Evolutionary conservation across 2,888 invertebrate genomes (phyloP).

Genomic region (Lithophane ornitopus): DNA sequence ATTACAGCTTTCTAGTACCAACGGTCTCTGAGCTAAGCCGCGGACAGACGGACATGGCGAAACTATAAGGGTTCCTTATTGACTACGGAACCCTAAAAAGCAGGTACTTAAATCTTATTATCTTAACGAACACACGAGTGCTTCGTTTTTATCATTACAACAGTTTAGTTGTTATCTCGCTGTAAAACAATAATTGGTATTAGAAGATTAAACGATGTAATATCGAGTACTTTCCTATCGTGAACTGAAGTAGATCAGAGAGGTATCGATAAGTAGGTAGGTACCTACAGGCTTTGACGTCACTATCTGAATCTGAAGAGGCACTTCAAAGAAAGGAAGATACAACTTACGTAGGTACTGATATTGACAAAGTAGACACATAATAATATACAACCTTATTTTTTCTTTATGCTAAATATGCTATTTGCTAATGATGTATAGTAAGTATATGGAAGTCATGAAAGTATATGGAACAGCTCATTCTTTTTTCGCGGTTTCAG

Average conservation of each 20-base stretch:
- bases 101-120: background rate
- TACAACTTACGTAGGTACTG: background rate
- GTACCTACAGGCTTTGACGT: background rate
- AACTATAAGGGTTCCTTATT: too few species aligned
- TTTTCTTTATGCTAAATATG: too few species aligned
- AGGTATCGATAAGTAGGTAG: background rate
- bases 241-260: background rate
- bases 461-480: too few species aligned
- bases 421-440: too few species aligned
- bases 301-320: conserved; percentile 5
- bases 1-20: too few species aligned
- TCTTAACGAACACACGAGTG: background rate
- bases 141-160: conserved; percentile 6
- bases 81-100: too few species aligned
- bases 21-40: too few species aligned
- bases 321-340: background rate
- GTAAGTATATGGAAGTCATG: too few species aligned
- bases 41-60: too few species aligned
- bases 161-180: background rate
- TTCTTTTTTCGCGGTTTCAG: too few species aligned
- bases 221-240: conserved; percentile 21
- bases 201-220: conserved; percentile 19
- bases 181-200: conserved; percentile 25
- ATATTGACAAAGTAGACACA: background rate
- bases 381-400: too few species aligned